Conservation (phyloP, 2,888 invertebrate species). For the Drosophila multiciliata region DNA sequence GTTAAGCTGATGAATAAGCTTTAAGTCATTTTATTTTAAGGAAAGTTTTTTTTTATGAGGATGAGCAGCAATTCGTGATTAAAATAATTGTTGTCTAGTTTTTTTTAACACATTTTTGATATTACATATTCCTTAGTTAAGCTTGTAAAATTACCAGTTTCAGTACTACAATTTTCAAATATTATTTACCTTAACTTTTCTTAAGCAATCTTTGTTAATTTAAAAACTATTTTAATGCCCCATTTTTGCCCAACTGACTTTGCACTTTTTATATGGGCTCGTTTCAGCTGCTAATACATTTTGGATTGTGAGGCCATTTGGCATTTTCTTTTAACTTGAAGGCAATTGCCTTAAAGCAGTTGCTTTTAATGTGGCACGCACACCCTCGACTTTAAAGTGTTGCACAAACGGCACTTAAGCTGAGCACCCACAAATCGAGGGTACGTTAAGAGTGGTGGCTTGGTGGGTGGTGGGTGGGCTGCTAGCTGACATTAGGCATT, state of each 20-base stretch:
- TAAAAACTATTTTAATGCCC: background rate
- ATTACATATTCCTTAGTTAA: background rate
- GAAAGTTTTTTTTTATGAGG: background rate
- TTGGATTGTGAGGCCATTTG: constrained; percentile 18
- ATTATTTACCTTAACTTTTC: too few relatives aligned
- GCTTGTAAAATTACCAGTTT: too few relatives aligned
- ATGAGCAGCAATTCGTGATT: background rate
- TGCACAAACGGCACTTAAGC: constrained; percentile 52
- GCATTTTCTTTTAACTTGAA: constrained; percentile 30
- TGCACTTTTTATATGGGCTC: background rate
- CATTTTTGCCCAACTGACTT: background rate
- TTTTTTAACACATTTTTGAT: background rate
- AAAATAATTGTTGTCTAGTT: background rate
- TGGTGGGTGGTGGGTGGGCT: too few relatives aligned
- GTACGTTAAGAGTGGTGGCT: background rate
- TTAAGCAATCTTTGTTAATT: background rate
- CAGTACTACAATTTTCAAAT: background rate
- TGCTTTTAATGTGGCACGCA: constrained; percentile 20
- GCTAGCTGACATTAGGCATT: background rate
- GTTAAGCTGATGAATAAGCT: background rate
- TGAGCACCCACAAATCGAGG: constrained; percentile 41
- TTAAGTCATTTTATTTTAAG: background rate
- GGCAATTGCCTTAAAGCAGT: constrained; percentile 43
- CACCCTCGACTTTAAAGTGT: constrained; percentile 40
- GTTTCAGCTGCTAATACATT: background rate